Base-by-base conservation (phyloP, 2,888 invertebrate species). In the Macrosoma leucophasiata region DNA sequence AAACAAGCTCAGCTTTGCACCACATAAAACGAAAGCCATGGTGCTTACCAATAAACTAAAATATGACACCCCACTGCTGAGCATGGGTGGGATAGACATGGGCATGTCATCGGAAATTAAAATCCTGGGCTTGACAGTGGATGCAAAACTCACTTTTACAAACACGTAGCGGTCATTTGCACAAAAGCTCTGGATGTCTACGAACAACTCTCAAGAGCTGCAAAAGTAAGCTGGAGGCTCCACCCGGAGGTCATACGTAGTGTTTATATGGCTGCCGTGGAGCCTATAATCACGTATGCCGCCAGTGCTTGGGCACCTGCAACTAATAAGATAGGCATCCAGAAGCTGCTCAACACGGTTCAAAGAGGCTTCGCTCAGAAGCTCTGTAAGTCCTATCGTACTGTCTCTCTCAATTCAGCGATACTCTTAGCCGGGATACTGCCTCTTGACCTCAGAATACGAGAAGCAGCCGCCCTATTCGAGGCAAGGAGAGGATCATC, bases 401-500 rank as follows among this genome's bases (percentile, higher is more conserved):
- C 46, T 1, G 39, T 36, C 13, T 43, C 40, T 2, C 39, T 1
- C 32, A n/a, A n/a, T n/a, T n/a, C n/a, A n/a, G n/a, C n/a, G n/a
- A n/a, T n/a, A n/a, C n/a, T n/a, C n/a, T n/a, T 46, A 4, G 29
- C 46, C 1, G 41, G 43, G 31, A 11, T 45, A 8, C 41, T 48
- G 2, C 44, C 47, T 4, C 34, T 47, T 0, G 42, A 43, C 32
- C 31, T 47, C 3, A 10, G 44, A 0, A 26, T 43, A 5, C 21
- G 19, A 2, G 48, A 52, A 14, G 36, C 33, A 14, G 35, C 40
- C n/a, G 2, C 33, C 3, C 21, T 45, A 6, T 48, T 42, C 13
- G 39, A 36, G 29, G 34, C 31, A 1, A 45, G 17, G 30, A 43
- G 29, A 13, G 45, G 48, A 8, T 3, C n/a, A n/a, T n/a, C 14